Evolutionary conservation across 1,140 invertebrate genomes (phyloP), one percentile per base, ranked within the genome.

Genomic region (Sesamia nonagrioides): DNA sequence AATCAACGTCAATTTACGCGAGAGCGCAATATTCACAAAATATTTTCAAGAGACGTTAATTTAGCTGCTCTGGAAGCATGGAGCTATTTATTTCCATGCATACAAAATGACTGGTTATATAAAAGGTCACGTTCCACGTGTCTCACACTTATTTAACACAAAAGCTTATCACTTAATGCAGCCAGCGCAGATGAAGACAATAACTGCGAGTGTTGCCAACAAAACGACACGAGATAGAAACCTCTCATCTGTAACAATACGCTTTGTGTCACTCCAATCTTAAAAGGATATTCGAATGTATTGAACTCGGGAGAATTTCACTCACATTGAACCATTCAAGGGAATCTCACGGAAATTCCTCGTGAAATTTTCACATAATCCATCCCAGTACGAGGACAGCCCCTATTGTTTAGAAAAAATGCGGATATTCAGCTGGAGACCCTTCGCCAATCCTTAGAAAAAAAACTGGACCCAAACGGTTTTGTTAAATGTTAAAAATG

Each of bases 201-300:
- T 88, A 87, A 86, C 80, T 82, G 75, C 80, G 73, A 76, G 80
- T 86, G 84, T 83, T 66, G 76, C 81, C 78, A 82, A 90, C 88
- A 91, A 90, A 92, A 91, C 87, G 85, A 82, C 80, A 84, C 84
- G 77, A 82, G 84, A 88, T 85, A 86, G 86, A 89, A 89, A 82
- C 84, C 84, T 89, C 85, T 90, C 84, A 83, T 88, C 80, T 88
- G 83, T 86, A 88, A 89, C 91, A 92, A 91, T 91, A 91, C 87
- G 89, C 89, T 92, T 91, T 92, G 92, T 90, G 88, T 88, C 89
- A 89, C 88, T 90, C 79, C 89, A 91, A 91, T 91, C 86, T 89
- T 85, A 87, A 92, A 92, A 92, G 90, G 87, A 91, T 93, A 91
- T 92, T 89, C 85, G 83, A 87, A 91, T 91, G 88, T 91, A 92